phyloP scores from a whole-genome alignment of 2,797 vertebrate species.

The Crenuchus spilurus region DNA sequence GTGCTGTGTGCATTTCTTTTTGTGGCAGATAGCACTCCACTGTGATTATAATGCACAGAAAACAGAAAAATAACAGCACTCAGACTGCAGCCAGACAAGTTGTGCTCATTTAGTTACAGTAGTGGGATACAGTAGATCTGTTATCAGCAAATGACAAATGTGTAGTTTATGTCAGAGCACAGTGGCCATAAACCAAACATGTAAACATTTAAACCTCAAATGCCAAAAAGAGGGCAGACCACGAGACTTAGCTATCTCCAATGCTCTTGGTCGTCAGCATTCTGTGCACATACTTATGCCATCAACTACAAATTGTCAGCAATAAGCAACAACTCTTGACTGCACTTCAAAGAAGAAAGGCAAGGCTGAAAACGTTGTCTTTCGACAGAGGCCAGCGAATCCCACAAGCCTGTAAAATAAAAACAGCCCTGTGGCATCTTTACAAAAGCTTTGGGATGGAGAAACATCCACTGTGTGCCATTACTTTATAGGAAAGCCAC shows the following conservation, averaged over 20 bases:
- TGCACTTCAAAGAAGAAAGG: slow-evolving; percentile 54
- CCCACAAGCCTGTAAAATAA: slow-evolving; percentile 48
- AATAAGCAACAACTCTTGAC: slow-evolving; percentile 45
- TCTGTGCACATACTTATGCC: slow-evolving; percentile 46
- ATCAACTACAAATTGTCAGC: slow-evolving; percentile 64
- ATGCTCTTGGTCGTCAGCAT: slow-evolving; percentile 12
- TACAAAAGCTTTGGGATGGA: slow-evolving; percentile 37
- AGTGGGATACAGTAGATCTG: not conserved
- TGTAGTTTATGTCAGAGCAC: slow-evolving; percentile 19
- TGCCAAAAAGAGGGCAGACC: not conserved
- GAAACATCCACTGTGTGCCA: slow-evolving; percentile 53
- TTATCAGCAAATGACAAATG: not conserved
- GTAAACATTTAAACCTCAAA: slow-evolving; percentile 33
- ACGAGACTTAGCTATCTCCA: slow-evolving; percentile 24
- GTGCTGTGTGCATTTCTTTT: not conserved
- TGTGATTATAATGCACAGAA: not conserved
- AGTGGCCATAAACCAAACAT: slow-evolving; percentile 27
- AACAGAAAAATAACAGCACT: not conserved
- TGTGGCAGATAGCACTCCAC: not conserved
- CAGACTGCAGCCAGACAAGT: not conserved
- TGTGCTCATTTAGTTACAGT: not conserved
- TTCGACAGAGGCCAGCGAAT: slow-evolving; percentile 20
- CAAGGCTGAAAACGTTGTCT: slow-evolving; percentile 3
- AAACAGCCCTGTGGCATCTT: slow-evolving; percentile 52
- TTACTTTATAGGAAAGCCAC: slow-evolving; percentile 69